These are phyloP conservation scores for Phallusia fumigata DNA, from an alignment of 23 tunicate species.

Conservation along the genomic window DNA sequence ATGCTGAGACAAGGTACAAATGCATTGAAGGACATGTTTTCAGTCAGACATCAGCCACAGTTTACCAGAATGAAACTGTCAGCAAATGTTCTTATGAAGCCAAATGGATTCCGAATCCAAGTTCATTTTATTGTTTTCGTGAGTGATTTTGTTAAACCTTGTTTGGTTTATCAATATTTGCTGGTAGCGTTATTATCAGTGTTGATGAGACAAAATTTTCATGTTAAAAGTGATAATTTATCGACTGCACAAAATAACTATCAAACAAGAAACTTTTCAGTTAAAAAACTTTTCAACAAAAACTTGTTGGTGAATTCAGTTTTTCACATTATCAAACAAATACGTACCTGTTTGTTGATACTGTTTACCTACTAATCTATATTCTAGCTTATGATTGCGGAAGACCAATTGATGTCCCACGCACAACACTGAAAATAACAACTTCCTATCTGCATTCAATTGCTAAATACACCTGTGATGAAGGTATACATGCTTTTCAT, in stretches of 20 bases:
- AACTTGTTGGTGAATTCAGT: too few species aligned
- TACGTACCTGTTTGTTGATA: too few species aligned
- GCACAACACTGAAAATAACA: background rate
- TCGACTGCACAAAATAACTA: too few species aligned
- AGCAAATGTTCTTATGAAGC: slow-evolving; percentile 36
- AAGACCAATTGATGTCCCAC: background rate
- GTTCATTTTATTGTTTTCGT: slow-evolving; percentile 36
- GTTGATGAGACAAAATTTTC: too few species aligned
- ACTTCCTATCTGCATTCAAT: background rate
- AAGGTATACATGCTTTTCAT: slow-evolving; percentile 27
- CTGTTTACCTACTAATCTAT: too few species aligned
- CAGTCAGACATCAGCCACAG: slow-evolving; percentile 16
- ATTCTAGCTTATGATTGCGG: slow-evolving; percentile 40
- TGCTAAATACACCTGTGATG: slow-evolving; percentile 25
- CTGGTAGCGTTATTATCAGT: too few species aligned
- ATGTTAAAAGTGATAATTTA: too few species aligned
- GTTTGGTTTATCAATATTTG: too few species aligned
- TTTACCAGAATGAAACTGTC: slow-evolving; percentile 7
- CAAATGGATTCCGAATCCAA: slow-evolving; percentile 39
- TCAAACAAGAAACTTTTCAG: too few species aligned
- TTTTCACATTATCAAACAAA: too few species aligned
- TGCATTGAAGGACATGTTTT: slow-evolving; percentile 44
- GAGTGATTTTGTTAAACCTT: background rate
- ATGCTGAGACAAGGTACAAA: slow-evolving; percentile 18
- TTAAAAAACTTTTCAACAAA: too few species aligned